A percentile compares a stretch with the other conserved stretches of the same genome.
These are phyloP conservation scores for Dasypus novemcinctus DNA, from an alignment of 2,113 vertebrate species.

Conservation along the genomic window DNA sequence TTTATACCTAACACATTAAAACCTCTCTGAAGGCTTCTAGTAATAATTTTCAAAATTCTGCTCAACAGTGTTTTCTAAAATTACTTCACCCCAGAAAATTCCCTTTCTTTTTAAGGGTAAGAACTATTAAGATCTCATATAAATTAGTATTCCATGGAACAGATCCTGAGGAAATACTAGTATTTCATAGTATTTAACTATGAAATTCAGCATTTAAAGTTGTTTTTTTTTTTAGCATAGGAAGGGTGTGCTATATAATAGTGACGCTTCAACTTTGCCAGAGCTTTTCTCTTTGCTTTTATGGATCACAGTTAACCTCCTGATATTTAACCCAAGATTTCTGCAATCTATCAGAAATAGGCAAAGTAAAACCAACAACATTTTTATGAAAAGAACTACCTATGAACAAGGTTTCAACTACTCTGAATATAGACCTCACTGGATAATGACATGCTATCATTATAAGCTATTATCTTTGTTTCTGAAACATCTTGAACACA, in stretches of 20 bases:
- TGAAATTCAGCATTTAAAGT: not conserved
- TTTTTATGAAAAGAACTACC: not conserved
- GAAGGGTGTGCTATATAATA: not conserved
- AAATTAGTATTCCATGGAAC: not conserved
- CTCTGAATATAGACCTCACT: rapidly evolving
- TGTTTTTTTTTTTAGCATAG: not conserved
- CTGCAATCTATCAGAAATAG: not conserved
- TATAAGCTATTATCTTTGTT: not conserved
- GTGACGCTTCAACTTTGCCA: not conserved
- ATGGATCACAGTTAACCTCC: not conserved
- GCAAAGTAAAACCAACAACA: not conserved
- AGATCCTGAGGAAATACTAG: not conserved
- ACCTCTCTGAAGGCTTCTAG: not conserved
- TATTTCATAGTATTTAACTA: not conserved
- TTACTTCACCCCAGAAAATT: not conserved
- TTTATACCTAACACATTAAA: not conserved
- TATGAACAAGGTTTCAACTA: not conserved
- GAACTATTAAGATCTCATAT: not conserved
- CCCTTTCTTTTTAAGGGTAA: not conserved
- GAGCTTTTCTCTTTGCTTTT: not conserved
- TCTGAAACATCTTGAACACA: not conserved
- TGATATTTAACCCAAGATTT: not conserved
- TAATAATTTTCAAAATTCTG: not conserved
- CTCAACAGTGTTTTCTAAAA: not conserved
- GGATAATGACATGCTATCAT: rapidly evolving